phyloP scores from a whole-genome alignment of 2,888 invertebrate species.

The Argyra leucocephala region DNA sequence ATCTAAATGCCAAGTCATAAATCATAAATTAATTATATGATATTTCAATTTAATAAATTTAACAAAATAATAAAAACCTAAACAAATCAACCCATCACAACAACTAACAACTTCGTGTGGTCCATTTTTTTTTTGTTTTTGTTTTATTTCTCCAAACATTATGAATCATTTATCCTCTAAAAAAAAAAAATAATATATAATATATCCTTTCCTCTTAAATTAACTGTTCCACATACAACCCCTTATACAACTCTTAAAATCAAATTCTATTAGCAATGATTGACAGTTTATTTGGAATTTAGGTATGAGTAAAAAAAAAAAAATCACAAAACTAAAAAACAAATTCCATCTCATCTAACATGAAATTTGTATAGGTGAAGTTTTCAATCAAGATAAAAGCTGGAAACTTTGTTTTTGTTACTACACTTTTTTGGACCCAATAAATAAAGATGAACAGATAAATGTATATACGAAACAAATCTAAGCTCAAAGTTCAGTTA shows the following conservation, averaged over 20 bases:
- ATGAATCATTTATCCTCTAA: too few species aligned
- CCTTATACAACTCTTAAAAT: neutral
- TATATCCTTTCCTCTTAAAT: too few species aligned
- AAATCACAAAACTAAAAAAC: neutral
- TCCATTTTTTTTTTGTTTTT: neutral
- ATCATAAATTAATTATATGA: conserved; percentile 1
- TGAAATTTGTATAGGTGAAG: neutral
- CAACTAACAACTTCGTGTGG: neutral
- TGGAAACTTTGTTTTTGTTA: neutral
- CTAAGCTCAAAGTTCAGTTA: too few species aligned
- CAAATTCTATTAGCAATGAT: neutral
- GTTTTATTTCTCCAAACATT: too few species aligned
- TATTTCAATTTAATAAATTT: neutral
- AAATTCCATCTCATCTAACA: neutral
- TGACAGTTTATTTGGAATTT: conserved; percentile 3
- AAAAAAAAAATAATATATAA: too few species aligned
- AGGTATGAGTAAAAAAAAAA: neutral
- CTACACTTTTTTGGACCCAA: neutral
- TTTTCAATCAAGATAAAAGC: conserved; percentile 6
- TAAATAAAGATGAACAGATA: neutral
- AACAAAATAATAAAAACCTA: too few species aligned
- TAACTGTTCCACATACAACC: neutral
- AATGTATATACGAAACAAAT: too few species aligned
- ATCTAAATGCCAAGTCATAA: neutral
- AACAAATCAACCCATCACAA: too few species aligned